These are phyloP conservation scores for Petrosia ficiformis DNA, from an alignment of 37 sponge, comb jelly and placozoan species.

Conservation along the genomic window DNA sequence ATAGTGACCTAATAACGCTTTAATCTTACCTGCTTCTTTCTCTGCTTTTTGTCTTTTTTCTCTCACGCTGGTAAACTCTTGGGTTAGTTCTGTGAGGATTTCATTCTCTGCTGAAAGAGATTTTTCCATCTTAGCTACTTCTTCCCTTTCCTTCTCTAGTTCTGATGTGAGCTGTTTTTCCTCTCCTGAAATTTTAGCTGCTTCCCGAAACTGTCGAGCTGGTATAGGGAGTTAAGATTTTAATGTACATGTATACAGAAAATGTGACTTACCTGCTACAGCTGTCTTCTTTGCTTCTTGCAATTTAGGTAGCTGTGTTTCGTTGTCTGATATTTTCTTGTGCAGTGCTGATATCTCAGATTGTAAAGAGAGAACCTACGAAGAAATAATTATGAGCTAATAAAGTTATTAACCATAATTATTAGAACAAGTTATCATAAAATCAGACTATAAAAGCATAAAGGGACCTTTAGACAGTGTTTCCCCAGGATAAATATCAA, in stretches of 20 bases:
- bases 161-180: slow-evolving; percentile 9
- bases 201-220: slow-evolving; percentile 57
- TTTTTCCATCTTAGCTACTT: not conserved
- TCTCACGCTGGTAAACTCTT: slow-evolving; percentile 2
- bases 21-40: slow-evolving; percentile 47
- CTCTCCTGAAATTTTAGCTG: slow-evolving; percentile 27
- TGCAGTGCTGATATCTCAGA: slow-evolving; percentile 10
- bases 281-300: slow-evolving; percentile 67
- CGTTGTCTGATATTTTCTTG: slow-evolving; percentile 14
- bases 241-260: no score
- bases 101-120: not conserved
- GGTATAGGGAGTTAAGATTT: not conserved
- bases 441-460: no score
- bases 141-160: slow-evolving; percentile 1
- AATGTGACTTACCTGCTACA: no score
- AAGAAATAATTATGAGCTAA: no score
- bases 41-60: slow-evolving; percentile 8
- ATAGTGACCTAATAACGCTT: no score
- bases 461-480: no score
- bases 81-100: slow-evolving; percentile 1
- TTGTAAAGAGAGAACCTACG: slow-evolving; percentile 27
- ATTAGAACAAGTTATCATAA: no score
- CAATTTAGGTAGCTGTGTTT: slow-evolving; percentile 35
- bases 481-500: no score
- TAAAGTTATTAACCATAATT: no score